Conservation (phyloP, 2,797 vertebrate genomes). For the Anguilla marmorata region DNA sequence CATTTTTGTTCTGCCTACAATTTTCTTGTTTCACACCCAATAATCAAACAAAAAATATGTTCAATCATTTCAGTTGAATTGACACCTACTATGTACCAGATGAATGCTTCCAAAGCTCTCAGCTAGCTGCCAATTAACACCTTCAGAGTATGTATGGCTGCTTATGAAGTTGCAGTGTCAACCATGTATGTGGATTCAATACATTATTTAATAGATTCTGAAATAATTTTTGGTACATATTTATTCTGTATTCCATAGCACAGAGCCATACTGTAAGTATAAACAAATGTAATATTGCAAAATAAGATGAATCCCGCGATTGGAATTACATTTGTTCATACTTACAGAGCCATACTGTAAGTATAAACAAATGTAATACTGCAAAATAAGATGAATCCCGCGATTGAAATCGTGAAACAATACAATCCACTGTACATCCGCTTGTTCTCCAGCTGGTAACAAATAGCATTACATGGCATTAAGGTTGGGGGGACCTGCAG, state of each 20-base stretch:
- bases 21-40: not conserved
- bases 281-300: not conserved
- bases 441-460: conserved; percentile 20
- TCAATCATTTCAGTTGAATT: not conserved
- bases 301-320: not conserved
- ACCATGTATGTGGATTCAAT: not conserved
- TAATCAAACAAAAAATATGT: not conserved
- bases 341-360: not conserved
- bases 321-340: not conserved
- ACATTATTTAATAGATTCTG: not conserved
- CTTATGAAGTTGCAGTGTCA: not conserved
- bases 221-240: not conserved
- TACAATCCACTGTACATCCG: not conserved
- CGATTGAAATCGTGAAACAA: not conserved
- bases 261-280: not conserved
- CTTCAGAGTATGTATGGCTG: not conserved
- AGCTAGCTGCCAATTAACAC: not conserved
- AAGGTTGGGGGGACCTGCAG: not conserved
- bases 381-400: not conserved
- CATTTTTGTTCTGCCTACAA: not conserved
- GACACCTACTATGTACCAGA: not conserved
- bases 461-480: not conserved
- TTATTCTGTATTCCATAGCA: not conserved
- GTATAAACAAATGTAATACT: not conserved
- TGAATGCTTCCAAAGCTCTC: not conserved